phyloP scores from a whole-genome alignment of 2,113 vertebrate genomes.

The Amphiprion ocellaris region DNA sequence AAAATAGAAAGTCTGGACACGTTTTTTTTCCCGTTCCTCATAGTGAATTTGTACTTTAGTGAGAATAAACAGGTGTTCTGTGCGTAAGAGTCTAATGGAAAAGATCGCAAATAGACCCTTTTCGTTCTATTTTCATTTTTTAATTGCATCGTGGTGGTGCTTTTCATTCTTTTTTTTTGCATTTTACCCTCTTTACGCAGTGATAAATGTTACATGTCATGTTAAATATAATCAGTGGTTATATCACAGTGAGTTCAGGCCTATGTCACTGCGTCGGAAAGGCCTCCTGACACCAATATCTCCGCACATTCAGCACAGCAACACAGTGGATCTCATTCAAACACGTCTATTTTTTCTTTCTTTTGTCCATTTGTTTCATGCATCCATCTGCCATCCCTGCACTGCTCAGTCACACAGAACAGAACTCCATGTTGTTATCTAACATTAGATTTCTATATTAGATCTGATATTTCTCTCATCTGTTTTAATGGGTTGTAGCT shows the following conservation, averaged over 20 bases:
- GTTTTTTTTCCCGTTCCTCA: neutral
- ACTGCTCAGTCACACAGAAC: constrained; percentile 16
- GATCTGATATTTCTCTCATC: neutral
- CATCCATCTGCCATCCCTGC: constrained; percentile 23
- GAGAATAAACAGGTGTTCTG: constrained; percentile 13
- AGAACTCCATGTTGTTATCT: neutral
- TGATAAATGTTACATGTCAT: too few relatives aligned
- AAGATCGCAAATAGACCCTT: neutral
- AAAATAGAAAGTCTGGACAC: neutral
- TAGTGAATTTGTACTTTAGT: constrained; percentile 17
- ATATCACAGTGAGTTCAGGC: constrained; percentile 34
- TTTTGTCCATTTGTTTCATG: constrained; percentile 45
- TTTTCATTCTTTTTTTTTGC: neutral
- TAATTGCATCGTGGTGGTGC: neutral
- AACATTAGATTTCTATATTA: neutral
- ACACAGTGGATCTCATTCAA: constrained; percentile 79
- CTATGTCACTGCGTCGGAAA: constrained; percentile 63
- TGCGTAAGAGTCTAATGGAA: neutral
- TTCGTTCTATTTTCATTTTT: neutral
- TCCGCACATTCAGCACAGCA: constrained; percentile 63
- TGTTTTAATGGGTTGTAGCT: neutral
- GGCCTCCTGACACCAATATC: constrained; percentile 84
- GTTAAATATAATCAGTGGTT: too few relatives aligned
- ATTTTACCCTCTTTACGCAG: neutral
- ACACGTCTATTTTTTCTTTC: constrained; percentile 50